Percentiles rank a stretch among this genome's conserved stretches.
phyloP scores from a whole-genome alignment of 2,797 vertebrate species.

The Ptychadena robeensis region DNA sequence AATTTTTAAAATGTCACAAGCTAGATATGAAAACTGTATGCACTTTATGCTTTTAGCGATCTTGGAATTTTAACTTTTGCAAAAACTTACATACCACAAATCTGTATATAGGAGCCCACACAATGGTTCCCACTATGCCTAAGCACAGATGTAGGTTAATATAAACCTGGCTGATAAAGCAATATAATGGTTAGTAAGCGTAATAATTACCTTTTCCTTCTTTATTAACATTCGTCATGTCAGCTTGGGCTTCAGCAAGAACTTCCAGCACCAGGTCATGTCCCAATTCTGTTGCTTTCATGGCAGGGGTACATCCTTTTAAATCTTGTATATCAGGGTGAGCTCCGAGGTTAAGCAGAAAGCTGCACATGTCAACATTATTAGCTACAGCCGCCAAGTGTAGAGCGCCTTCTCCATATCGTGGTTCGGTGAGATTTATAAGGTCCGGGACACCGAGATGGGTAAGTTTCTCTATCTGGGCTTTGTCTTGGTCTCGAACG shows the following conservation, averaged over 20 bases:
- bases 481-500: conserved; percentile 77
- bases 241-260: conserved; percentile 77
- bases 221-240: conserved; percentile 81
- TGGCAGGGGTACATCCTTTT: conserved; percentile 80
- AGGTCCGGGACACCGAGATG: conserved; percentile 80
- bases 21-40: too few relatives aligned
- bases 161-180: neutral
- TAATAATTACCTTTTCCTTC: conserved; percentile 84
- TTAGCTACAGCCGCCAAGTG: conserved; percentile 83
- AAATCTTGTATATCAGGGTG: conserved; percentile 81
- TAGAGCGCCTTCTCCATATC: conserved; percentile 79
- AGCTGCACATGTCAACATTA: conserved; percentile 80
- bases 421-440: conserved; percentile 86
- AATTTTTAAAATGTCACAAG: too few relatives aligned
- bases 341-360: conserved; percentile 82
- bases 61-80: too few relatives aligned
- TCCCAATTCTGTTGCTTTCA: conserved; percentile 88
- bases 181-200: neutral
- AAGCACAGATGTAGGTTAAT: neutral
- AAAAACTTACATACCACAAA: too few relatives aligned
- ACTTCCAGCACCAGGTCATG: conserved; percentile 78
- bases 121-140: too few relatives aligned
- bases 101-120: too few relatives aligned
- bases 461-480: conserved; percentile 83
- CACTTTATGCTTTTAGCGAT: too few relatives aligned